Evolutionary conservation across 2,113 vertebrate genomes (phyloP).

Genomic region (Ctenodactylus gundi): DNA sequence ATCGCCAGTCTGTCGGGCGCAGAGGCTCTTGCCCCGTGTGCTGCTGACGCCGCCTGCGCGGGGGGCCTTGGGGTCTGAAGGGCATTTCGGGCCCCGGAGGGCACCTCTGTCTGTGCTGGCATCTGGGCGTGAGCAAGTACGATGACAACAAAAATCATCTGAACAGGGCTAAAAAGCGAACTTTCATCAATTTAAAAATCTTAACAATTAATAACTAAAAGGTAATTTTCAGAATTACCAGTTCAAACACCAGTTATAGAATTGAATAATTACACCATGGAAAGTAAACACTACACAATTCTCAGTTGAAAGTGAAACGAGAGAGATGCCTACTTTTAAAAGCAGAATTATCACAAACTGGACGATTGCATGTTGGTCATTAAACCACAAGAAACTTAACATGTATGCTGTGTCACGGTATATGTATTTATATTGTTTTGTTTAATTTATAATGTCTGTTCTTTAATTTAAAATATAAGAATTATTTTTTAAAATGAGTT

Average conservation of each 20-base stretch:
- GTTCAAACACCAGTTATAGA: background rate
- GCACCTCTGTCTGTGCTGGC: background rate
- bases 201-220: background rate
- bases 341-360: background rate
- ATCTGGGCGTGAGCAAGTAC: background rate
- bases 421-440: background rate
- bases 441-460: no score
- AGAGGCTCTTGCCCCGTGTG: no score
- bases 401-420: background rate
- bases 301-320: background rate
- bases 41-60: no score
- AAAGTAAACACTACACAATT: no score
- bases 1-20: background rate
- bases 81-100: no score
- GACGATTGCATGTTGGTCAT: background rate
- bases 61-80: no score
- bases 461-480: no score
- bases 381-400: background rate
- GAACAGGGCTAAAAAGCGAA: background rate
- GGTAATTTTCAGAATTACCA: background rate
- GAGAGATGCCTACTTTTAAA: background rate
- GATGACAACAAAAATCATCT: background rate
- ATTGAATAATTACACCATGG: background rate
- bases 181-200: background rate
- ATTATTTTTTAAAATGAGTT: no score